These are phyloP conservation scores for Drosophila colorata DNA, from an alignment of 2,888 invertebrate species.

Conservation along the genomic window DNA sequence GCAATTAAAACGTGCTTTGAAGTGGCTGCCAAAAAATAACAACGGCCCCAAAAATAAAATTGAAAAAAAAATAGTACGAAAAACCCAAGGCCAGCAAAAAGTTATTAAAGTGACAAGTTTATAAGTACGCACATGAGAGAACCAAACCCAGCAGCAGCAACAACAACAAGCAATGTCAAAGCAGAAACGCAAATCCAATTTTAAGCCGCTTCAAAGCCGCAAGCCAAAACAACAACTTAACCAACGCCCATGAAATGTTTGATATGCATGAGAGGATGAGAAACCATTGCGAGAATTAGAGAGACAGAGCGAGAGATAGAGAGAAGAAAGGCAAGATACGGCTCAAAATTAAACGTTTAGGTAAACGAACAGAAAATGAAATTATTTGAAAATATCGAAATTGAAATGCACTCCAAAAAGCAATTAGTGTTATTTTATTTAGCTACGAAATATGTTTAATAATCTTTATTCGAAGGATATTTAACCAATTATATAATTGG, in stretches of 20 bases:
- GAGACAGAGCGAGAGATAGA: background rate
- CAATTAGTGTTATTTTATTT: too few species aligned
- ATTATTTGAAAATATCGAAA: slow-evolving; percentile 5
- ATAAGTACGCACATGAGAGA: slow-evolving; percentile 64
- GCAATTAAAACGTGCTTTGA: slow-evolving; percentile 73
- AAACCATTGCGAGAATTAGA: slow-evolving; percentile 18
- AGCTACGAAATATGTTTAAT: too few species aligned
- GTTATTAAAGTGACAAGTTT: slow-evolving; percentile 79
- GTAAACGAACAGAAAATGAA: slow-evolving; percentile 12
- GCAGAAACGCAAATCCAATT: slow-evolving; percentile 76
- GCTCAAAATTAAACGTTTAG: slow-evolving; percentile 60
- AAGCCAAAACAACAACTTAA: slow-evolving; percentile 68
- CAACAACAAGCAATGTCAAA: slow-evolving; percentile 50
- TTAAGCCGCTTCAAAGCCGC: slow-evolving; percentile 74
- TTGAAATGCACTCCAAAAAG: slow-evolving; percentile 24
- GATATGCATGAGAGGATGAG: slow-evolving; percentile 43
- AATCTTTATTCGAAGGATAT: too few species aligned
- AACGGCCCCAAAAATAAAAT: slow-evolving; percentile 5
- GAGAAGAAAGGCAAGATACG: slow-evolving; percentile 20
- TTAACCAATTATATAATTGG: background rate
- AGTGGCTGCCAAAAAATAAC: slow-evolving; percentile 35
- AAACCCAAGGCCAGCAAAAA: slow-evolving; percentile 49
- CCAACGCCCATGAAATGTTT: slow-evolving; percentile 53
- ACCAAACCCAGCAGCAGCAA: slow-evolving; percentile 10
- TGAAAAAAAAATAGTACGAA: background rate